phyloP scores from a whole-genome alignment of 2,888 invertebrate genomes.

The Mythimna pallens region DNA sequence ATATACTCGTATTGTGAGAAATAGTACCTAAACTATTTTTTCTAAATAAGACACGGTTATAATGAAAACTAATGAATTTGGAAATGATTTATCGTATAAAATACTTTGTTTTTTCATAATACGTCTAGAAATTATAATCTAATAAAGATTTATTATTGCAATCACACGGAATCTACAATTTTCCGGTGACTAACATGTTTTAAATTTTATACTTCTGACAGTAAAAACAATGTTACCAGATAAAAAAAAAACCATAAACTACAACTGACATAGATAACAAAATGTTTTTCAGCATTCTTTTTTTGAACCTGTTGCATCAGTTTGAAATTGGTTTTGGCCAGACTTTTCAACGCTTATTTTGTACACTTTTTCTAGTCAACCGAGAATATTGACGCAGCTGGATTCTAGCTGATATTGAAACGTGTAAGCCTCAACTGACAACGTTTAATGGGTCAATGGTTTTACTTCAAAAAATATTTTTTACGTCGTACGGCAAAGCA shows the following conservation, averaged over 20 bases:
- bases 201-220: too few species aligned
- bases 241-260: background rate
- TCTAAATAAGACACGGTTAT: too few species aligned
- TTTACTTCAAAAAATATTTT: background rate
- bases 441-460: background rate
- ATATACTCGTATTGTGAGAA: too few species aligned
- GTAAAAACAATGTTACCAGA: background rate
- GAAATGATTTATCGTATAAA: too few species aligned
- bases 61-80: too few species aligned
- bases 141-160: too few species aligned
- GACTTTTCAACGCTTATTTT: background rate
- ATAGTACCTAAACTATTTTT: too few species aligned
- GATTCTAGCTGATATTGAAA: background rate
- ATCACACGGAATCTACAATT: too few species aligned
- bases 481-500: too few species aligned
- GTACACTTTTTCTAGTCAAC: background rate
- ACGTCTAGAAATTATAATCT: too few species aligned
- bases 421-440: background rate
- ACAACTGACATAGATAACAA: background rate
- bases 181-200: too few species aligned
- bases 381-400: background rate
- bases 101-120: too few species aligned
- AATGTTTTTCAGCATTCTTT: background rate
- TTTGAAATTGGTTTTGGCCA: slow-evolving; percentile 4
- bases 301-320: slow-evolving; percentile 11